phyloP scores from a whole-genome alignment of 1,140 invertebrate species.

The Drosophila cardini region DNA sequence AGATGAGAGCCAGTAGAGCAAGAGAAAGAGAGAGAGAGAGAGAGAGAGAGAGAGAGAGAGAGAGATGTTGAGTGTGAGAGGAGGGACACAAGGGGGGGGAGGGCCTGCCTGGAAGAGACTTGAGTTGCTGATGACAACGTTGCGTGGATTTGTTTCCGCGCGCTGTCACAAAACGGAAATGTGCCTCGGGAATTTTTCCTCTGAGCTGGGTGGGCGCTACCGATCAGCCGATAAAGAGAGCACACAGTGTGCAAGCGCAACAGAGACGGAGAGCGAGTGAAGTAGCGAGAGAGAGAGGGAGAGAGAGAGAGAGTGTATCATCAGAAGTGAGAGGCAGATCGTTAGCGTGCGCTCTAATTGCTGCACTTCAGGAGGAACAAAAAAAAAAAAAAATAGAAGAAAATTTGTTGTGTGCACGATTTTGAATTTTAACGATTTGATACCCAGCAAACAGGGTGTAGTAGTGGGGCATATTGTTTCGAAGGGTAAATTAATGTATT shows the following conservation, averaged over 20 bases:
- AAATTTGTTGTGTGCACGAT: slow-evolving; percentile 22
- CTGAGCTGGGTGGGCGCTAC: slow-evolving; percentile 32
- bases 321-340: slow-evolving; percentile 7
- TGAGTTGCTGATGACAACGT: slow-evolving; percentile 46
- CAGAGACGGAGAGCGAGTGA: neutral
- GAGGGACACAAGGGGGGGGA: too few relatives aligned
- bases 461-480: neutral
- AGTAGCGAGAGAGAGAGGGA: neutral
- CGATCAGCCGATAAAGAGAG: slow-evolving; percentile 19
- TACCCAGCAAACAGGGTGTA: neutral
- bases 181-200: slow-evolving; percentile 6
- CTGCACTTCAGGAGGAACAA: slow-evolving; percentile 47
- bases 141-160: slow-evolving; percentile 45
- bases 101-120: neutral
- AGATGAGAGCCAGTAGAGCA: slow-evolving; percentile 28
- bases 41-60: slow-evolving; percentile 10
- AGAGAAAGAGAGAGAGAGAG: neutral
- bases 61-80: neutral
- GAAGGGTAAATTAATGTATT: too few relatives aligned
- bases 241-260: neutral
- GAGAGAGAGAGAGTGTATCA: neutral
- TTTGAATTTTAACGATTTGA: slow-evolving; percentile 47
- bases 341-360: slow-evolving; percentile 65
- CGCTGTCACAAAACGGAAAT: slow-evolving; percentile 24
- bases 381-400: neutral